Base-by-base conservation (phyloP, 2,888 invertebrate species). In the Pandemis cinnamomeana region DNA sequence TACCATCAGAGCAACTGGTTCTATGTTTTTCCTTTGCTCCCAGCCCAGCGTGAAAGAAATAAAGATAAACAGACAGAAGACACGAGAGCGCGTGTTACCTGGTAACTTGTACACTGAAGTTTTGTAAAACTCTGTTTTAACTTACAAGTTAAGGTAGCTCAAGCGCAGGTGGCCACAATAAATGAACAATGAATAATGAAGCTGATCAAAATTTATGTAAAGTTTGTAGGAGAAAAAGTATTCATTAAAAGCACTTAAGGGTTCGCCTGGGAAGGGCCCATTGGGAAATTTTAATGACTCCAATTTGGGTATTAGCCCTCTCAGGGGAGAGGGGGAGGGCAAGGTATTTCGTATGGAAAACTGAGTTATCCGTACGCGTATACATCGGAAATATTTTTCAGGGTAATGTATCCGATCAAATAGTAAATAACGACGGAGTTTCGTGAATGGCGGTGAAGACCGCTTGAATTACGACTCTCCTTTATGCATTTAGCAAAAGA, bases 221-320 rank as follows among this genome's bases (percentile, higher is more conserved):
- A 63, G 61, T 63, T 63, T 42, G 63, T 15, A n/a, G 63, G 44
- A 42, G 63, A 63, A 61, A 20, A 41, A 61, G 61, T 61, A 63
- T 63, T 63, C n/a, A 63, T 63, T 44, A 44, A 63, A 63, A 41
- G 63, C 63, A 63, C 63, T 63, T 41, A 63, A 63, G 10, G n/a
- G 44, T 10, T 15, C 63, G 63, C 15, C 10, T 44, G 61, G 13
- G 41, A n/a, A 41, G 13, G 15, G 44, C 20, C 63, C 63, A 44
- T 44, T 41, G 63, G 63, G 44, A 63, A 44, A 15, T 63, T 63
- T 63, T 63, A 63, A 63, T 44, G 44, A 44, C 15, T 44, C 6
- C 44, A 63, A 44, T 63, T 63, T 44, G 20, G 63, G 15, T 63
- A 63, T 63, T 44, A 44, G 15, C 10, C 62, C 15, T 63, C 41